These are phyloP conservation scores for Passerculus sandwichensis DNA, from an alignment of 2,797 vertebrate species.

Conservation along the genomic window DNA sequence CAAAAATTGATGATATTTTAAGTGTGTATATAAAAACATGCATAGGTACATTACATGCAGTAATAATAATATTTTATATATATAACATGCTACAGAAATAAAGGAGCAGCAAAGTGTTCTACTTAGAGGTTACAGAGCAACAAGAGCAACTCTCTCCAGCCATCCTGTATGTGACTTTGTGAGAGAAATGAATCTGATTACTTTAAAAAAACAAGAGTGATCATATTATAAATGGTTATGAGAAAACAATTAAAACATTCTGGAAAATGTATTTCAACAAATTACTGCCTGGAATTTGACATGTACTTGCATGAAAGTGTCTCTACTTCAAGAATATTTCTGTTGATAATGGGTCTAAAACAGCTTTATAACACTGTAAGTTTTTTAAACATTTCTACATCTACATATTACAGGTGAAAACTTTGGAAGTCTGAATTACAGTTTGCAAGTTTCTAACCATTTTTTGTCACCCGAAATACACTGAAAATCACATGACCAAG, in stretches of 20 bases:
- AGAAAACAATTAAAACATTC: neutral
- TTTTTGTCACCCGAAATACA: neutral
- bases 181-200: neutral
- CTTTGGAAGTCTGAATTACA: neutral
- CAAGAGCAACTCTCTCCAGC: neutral
- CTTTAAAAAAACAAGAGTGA: neutral
- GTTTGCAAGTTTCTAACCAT: neutral
- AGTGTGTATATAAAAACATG: neutral
- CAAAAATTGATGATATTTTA: neutral
- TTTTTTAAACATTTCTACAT: neutral
- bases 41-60: neutral
- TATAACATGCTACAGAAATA: neutral
- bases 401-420: neutral
- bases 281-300: slow-evolving; percentile 10
- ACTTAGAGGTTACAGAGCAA: neutral
- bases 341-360: slow-evolving; percentile 41
- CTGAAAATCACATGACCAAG: neutral
- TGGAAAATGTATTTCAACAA: slow-evolving; percentile 5
- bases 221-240: neutral
- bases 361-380: slow-evolving; percentile 15
- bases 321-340: slow-evolving; percentile 18
- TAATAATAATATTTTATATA: neutral
- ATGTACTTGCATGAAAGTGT: neutral
- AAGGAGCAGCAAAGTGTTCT: neutral
- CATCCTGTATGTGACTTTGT: neutral